Evolutionary conservation across 2,797 vertebrate species (phyloP).

Genomic region (Phalloptychus januarius): DNA sequence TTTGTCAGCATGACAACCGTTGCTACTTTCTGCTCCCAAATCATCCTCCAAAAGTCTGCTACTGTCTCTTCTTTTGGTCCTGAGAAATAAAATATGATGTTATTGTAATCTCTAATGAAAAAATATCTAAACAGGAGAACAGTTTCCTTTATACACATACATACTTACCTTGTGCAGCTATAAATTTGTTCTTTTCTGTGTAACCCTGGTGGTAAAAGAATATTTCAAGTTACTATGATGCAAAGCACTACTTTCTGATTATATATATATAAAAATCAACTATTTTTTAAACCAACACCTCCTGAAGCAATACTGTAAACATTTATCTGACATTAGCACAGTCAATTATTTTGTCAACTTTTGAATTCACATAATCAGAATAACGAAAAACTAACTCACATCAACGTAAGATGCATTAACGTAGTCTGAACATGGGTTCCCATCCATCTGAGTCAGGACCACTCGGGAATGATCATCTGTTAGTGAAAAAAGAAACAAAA

Average conservation of each 20-base stretch:
- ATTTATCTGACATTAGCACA: not conserved
- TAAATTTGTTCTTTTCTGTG: constrained; percentile 96
- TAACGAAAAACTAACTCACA: constrained; percentile 79
- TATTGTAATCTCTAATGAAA: not conserved
- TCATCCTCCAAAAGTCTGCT: constrained; percentile 96
- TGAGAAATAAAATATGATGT: constrained; percentile 54
- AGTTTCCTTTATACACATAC: not conserved
- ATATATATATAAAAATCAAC: not conserved
- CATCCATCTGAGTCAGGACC: constrained; percentile 85
- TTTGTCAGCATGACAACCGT: constrained; percentile 97
- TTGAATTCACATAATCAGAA: constrained; percentile 15
- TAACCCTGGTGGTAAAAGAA: constrained; percentile 83
- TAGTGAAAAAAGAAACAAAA: constrained; percentile 28
- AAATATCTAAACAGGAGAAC: not conserved
- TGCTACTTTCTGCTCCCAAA: constrained; percentile 95
- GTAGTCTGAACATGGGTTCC: constrained; percentile 88
- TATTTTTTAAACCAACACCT: not conserved
- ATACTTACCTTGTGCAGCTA: constrained; percentile 92
- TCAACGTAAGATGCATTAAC: constrained; percentile 96
- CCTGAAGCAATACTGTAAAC: not conserved
- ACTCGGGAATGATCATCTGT: constrained; percentile 96
- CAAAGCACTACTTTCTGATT: not conserved
- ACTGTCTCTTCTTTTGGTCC: constrained; percentile 95
- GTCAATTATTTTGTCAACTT: not conserved
- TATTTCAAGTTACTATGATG: not conserved